Base-by-base conservation (phyloP, 1,140 invertebrate genomes). In the Palaemon carinicauda region DNA sequence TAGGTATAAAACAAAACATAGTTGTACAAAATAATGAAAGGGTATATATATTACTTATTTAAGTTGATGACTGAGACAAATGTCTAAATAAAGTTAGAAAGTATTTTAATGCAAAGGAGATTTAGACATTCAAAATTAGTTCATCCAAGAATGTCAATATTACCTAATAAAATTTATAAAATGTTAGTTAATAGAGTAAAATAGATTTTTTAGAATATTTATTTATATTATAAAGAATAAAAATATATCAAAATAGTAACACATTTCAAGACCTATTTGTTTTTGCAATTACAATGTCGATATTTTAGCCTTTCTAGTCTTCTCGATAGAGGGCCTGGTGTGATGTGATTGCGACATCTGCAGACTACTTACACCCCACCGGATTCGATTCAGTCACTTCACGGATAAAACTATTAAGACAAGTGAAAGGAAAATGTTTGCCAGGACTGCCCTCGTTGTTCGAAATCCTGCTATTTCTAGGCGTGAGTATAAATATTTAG, bases 341-440 rank as follows among this genome's bases (percentile, higher is more conserved):
- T 3, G 24, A 3, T 31, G n/a, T 3, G 24, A 3, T 15, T 31
- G 3, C 65, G 9, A 27, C 12, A 52, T 10, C 50, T 54, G 81
- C 74, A 69, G 65, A 69, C 50, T 51, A 69, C 24, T 74, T 21
- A 17, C 12, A 4, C 69, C 14, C 27, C 14, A 27, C 56, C 29
- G 73, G 33, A 29, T n/a, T 41, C 17, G 33, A 12, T 29, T 19
- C 21, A 29, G 17, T 33, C 31, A 27, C 3, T n/a, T n/a, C 9
- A 31, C 19, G 14, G 33, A 17, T n/a, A 53, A 81, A 14, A n/a
- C 27, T n/a, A 24, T 41, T n/a, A n/a, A n/a, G n/a, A n/a, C n/a
- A n/a, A n/a, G n/a, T n/a, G n/a, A n/a, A n/a, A n/a, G 3, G 24
- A 71, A 81, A 24, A 82, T 86, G 84, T 86, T 80, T 33, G 24